Percentiles rank a stretch among this genome's conserved stretches.
phyloP scores from a whole-genome alignment of 1,140 invertebrate genomes.

The Leptinotarsa undecemlineata region DNA sequence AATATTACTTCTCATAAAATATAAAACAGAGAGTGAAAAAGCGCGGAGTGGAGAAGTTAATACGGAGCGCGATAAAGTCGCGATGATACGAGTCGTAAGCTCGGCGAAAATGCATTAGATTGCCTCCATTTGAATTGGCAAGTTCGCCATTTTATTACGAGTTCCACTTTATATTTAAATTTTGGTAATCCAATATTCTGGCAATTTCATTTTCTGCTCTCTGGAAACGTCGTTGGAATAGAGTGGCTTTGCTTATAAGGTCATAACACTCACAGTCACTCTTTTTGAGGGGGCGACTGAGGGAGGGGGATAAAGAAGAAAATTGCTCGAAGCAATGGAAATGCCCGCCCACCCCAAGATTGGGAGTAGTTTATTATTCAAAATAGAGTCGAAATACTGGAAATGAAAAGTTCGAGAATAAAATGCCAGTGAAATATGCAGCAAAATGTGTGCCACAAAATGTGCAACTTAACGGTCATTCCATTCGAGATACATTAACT shows the following conservation, averaged over 20 bases:
- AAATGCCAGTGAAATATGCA: no score
- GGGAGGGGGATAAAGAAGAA: constrained; percentile 11
- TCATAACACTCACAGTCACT: constrained; percentile 16
- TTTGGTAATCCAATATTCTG: constrained; percentile 46
- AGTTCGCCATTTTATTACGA: constrained; percentile 46
- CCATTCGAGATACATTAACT: no score
- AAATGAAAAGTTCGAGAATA: no score
- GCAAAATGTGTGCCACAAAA: no score
- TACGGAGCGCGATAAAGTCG: constrained; percentile 36
- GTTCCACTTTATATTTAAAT: constrained; percentile 51
- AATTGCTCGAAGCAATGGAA: constrained; percentile 23
- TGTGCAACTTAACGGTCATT: no score
- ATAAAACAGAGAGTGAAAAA: constrained; percentile 35
- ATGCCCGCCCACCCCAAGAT: constrained; percentile 24
- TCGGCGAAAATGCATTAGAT: constrained; percentile 31
- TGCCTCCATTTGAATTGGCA: constrained; percentile 38
- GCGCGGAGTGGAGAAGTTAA: constrained; percentile 39
- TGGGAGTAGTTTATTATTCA: constrained; percentile 32
- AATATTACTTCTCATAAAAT: constrained; percentile 26
- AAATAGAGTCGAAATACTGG: not conserved
- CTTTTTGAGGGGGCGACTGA: not conserved
- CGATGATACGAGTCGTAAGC: constrained; percentile 36
- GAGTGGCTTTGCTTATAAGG: constrained; percentile 24
- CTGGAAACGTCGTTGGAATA: constrained; percentile 8
- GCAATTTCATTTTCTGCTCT: constrained; percentile 45